Evolutionary conservation across 2,113 vertebrate genomes (phyloP), one percentile per base, ranked within the genome.

Genomic region (Sorex fumeus): DNA sequence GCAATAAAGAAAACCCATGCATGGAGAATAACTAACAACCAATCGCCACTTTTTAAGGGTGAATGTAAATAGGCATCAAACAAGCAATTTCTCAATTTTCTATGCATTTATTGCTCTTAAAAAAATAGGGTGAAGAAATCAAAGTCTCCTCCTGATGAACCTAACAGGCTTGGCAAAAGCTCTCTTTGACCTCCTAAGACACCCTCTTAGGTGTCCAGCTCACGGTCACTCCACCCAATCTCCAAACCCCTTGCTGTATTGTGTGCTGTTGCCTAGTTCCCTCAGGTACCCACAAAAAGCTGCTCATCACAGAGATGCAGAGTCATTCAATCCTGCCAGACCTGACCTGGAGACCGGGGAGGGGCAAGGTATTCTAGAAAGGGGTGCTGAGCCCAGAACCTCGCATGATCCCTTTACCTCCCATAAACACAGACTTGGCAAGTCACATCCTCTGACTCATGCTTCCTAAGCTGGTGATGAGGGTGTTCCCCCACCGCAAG

Each of bases 331-430:
- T 90, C 87, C 84, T 92, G 80, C 50, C 64, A 95, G 72, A 70
- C 75, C 96, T 97, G 95, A 90, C 88, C 80, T 86, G 32, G 75
- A 91, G 84, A 88, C 87, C 69, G 45, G 88, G 93, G 94, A 94
- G 91, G 81, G 86, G 86, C 90, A 86, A 75, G 66, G 66, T 30
- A 43, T 64, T 84, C 3, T 13, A 53, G 84, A 60, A 71, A 60
- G 70, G 90, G 60, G 66, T 7, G 0, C 34, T 32, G n/a, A 78
- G 57, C 34, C 27, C 34, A 84, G 83, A 71, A 32, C 70, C 67
- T 64, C 32, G 25, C 57, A 64, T 4, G 34, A 50, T 88, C 30
- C 69, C 80, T 88, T 71, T 84, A 66, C 66, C 9, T 4, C 28
- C 28, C 50, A 3, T 28, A 87, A 74, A 62, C 12, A 66, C 6